These are phyloP conservation scores for Poeciliopsis retropinna DNA, from an alignment of 2,113 vertebrate genomes.

Conservation along the genomic window DNA sequence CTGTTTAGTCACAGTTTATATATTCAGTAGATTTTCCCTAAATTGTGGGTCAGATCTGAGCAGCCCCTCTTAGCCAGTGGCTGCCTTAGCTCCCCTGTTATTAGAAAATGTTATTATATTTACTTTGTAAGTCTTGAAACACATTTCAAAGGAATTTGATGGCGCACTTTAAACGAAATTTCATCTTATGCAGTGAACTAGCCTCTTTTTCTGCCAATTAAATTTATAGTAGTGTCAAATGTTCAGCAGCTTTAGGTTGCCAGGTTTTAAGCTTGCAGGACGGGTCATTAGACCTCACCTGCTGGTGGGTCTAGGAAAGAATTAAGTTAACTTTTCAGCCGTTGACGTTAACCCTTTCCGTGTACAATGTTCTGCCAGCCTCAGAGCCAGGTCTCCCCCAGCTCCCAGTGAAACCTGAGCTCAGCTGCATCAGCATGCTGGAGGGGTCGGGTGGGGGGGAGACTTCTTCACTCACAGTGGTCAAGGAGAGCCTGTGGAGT, in stretches of 20 bases:
- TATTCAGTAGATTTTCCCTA: too few species aligned
- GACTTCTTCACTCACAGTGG: conserved; percentile 61
- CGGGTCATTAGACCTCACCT: conserved; percentile 5
- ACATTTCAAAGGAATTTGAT: too few species aligned
- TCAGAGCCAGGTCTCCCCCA: conserved; percentile 34
- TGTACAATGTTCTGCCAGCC: conserved; percentile 35
- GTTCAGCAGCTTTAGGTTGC: neutral
- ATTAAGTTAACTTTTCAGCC: conserved; percentile 61
- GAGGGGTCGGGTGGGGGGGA: too few species aligned
- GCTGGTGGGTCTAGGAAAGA: conserved; percentile 1
- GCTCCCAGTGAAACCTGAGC: conserved; percentile 58
- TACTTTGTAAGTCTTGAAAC: too few species aligned
- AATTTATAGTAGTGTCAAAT: neutral
- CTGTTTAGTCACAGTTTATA: too few species aligned
- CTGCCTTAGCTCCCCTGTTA: too few species aligned
- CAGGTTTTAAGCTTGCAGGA: neutral
- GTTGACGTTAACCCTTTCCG: conserved; percentile 57
- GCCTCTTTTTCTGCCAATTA: neutral
- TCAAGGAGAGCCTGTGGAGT: conserved; percentile 38
- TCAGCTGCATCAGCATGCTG: conserved; percentile 53
- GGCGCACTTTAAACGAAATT: too few species aligned
- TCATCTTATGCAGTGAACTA: neutral
- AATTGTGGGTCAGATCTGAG: too few species aligned
- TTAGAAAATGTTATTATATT: too few species aligned
- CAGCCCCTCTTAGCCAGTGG: too few species aligned